Base-by-base conservation (phyloP, 1,140 invertebrate genomes). In the Pygmarrhopalites habei region DNA sequence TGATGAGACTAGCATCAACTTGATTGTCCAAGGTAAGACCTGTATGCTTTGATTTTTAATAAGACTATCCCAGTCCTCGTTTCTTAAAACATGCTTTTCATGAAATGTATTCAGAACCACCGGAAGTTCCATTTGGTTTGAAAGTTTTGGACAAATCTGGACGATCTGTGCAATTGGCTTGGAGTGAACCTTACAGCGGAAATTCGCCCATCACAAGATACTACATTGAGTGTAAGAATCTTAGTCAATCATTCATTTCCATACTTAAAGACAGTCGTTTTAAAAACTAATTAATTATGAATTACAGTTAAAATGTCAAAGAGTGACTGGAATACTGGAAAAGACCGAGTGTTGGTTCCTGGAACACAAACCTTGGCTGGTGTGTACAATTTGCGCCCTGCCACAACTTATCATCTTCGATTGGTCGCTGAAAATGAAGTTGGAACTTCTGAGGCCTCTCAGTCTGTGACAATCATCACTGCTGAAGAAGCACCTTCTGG, bases 371-470 rank as follows among this genome's bases (percentile, higher is more conserved):
- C 87, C 57, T 86, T 92, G 75, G 89, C 89, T 52, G 87, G 88
- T 58, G 89, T 94, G 2, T 88, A 88, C 71, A 92, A 89, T 74
- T 78, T 98, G 0, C 82, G 87, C 72, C 93, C 95, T 17, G 90
- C 93, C 2, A 93, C 89, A 0, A 88, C 89, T 1, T 98, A 97
- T 74, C 88, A 95, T 71, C 83, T 96, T 60, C 81, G 93, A 57
- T 90, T 97, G 65, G 86, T 94, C 10, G 95, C 92, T 65, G 90
- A 95, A 78, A 98, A 98, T 75, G 89, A 92, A 76, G 87, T 98
- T 65, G 94, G 95, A 23, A 83, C 85, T 1, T 92, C 92, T 2
- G 86, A 92, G 72, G 89, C 93, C 0, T 95, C 92, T 1, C 88
- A 92, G 70, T 89, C 87, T 10, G 88, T 97, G 0, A 91, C 89